phyloP scores from a whole-genome alignment of 2,113 vertebrate genomes.

The Catharus fuscescens region DNA sequence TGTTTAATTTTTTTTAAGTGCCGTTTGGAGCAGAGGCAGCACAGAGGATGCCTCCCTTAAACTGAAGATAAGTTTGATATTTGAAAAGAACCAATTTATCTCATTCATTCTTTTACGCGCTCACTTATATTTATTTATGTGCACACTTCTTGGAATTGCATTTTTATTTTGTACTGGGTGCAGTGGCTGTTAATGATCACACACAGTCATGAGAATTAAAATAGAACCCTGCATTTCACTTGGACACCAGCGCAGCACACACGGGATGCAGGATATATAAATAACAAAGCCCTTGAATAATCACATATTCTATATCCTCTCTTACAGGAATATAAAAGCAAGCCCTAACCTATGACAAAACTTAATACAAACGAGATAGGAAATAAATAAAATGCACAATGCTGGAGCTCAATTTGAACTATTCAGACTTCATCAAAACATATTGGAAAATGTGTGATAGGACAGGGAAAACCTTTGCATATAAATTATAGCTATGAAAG shows the following conservation, averaged over 20 bases:
- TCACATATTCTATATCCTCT: slow-evolving; percentile 65
- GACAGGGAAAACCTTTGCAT: slow-evolving; percentile 71
- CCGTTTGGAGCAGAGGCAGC: slow-evolving; percentile 22
- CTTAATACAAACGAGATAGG: slow-evolving; percentile 68
- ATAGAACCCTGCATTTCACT: slow-evolving; percentile 57
- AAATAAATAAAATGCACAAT: slow-evolving; percentile 72
- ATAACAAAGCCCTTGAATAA: slow-evolving; percentile 73
- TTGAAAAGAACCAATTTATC: slow-evolving; percentile 65
- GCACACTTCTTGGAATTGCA: slow-evolving; percentile 30
- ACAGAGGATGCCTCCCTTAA: slow-evolving; percentile 30
- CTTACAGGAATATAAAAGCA: slow-evolving; percentile 65
- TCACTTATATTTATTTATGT: slow-evolving; percentile 64
- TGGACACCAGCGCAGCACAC: slow-evolving; percentile 27
- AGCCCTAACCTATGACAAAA: slow-evolving; percentile 69
- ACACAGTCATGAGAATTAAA: slow-evolving; percentile 61
- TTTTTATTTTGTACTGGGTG: slow-evolving; percentile 41
- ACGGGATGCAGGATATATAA: slow-evolving; percentile 65
- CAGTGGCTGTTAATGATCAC: slow-evolving; percentile 66
- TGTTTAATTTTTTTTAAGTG: slow-evolving; percentile 14
- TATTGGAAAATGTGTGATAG: slow-evolving; percentile 61
- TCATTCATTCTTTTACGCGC: slow-evolving; percentile 26
- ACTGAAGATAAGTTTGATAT: slow-evolving; percentile 43
- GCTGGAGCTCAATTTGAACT: slow-evolving; percentile 66
- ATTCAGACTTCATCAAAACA: slow-evolving; percentile 69
- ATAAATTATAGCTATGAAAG: slow-evolving; percentile 71